These are phyloP conservation scores for Phyllotis vaccarum DNA, from an alignment of 2,797 vertebrate genomes.

Conservation along the genomic window DNA sequence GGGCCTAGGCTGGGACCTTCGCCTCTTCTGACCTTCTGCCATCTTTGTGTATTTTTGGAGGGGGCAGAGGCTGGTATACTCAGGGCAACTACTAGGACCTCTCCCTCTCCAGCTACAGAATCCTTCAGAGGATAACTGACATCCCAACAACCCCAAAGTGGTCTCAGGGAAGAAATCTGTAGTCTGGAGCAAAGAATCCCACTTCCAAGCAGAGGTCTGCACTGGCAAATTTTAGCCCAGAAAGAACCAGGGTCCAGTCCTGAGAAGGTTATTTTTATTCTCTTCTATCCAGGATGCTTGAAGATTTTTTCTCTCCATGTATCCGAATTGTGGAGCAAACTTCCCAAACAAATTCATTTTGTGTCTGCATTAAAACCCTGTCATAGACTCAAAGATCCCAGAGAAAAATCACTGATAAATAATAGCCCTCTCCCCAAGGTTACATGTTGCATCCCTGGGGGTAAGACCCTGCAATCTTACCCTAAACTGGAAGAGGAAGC, in stretches of 20 bases:
- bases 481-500: not conserved
- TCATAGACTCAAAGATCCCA: not conserved
- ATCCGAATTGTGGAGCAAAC: not conserved
- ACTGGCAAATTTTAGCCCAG: accelerated
- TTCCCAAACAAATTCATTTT: not conserved
- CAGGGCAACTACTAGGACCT: not conserved
- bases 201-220: not conserved
- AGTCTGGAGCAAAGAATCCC: too few species aligned
- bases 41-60: not conserved
- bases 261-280: too few species aligned
- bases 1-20: not conserved
- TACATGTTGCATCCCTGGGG: not conserved
- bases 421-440: not conserved
- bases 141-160: too few species aligned
- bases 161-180: too few species aligned
- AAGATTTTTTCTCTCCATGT: not conserved
- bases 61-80: accelerated
- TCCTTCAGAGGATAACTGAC: too few species aligned
- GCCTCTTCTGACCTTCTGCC: accelerated
- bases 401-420: not conserved
- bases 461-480: not conserved
- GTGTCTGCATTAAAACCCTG: not conserved
- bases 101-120: not conserved
- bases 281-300: accelerated
- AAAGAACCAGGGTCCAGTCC: too few species aligned